Evolutionary conservation across 2,888 invertebrate species (phyloP).

Genomic region (Apodemia hepburni): DNA sequence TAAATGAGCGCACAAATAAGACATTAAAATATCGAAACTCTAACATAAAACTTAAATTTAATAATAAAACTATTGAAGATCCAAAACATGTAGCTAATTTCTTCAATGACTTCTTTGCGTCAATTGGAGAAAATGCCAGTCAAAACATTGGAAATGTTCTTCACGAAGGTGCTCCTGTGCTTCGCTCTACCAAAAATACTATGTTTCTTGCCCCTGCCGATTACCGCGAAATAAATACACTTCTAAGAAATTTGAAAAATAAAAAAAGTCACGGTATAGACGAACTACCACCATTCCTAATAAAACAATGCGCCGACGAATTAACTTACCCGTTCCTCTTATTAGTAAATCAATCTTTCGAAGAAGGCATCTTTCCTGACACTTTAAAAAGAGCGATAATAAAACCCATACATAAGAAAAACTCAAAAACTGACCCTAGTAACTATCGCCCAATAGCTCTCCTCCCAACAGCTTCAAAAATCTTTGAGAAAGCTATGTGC

Average conservation of each 20-base stretch:
- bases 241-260: not conserved
- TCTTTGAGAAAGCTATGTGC: not conserved
- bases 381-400: not conserved
- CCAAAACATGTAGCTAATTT: no score
- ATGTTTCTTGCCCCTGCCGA: not conserved
- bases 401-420: not conserved
- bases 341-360: not conserved
- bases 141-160: no score
- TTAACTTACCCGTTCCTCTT: no score
- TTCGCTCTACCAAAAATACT: no score
- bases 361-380: slow-evolving; percentile 1
- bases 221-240: not conserved
- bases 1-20: no score
- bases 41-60: no score
- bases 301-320: no score
- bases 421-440: not conserved
- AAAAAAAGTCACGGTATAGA: not conserved
- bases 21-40: no score
- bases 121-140: no score
- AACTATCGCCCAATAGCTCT: not conserved
- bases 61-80: no score
- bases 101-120: no score
- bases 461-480: not conserved
- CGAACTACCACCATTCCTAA: not conserved
- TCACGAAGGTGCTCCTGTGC: no score